These are phyloP conservation scores for Drosophila rellima DNA, from an alignment of 2,888 invertebrate species.

Conservation along the genomic window DNA sequence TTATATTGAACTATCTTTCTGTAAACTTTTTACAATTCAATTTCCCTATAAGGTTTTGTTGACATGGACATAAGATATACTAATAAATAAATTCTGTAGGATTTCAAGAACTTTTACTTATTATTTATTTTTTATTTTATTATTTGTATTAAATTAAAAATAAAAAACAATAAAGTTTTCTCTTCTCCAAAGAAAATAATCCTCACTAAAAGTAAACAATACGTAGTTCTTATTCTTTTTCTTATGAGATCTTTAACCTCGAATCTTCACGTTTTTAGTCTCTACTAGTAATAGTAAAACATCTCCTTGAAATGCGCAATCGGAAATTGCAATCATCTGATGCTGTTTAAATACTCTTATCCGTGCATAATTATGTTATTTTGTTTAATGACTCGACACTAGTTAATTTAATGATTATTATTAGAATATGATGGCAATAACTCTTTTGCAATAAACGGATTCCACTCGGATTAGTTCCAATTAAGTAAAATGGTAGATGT, in stretches of 20 bases:
- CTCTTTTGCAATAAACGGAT: constrained; percentile 12
- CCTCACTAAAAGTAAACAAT: no score
- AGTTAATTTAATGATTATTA: constrained; percentile 3
- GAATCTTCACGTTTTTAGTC: no score
- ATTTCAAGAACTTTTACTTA: no score
- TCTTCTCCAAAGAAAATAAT: no score
- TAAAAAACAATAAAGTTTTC: no score
- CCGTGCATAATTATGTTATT: constrained; percentile 1
- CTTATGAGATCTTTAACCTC: not conserved
- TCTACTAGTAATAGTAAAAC: not conserved
- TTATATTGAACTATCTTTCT: no score
- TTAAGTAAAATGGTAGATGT: constrained; percentile 12
- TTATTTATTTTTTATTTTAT: no score
- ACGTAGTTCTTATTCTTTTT: not conserved
- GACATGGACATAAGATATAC: no score
- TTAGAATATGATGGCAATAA: constrained; percentile 9
- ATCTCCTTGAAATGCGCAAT: not conserved
- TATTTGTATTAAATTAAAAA: no score
- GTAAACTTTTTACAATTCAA: no score
- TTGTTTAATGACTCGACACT: constrained; percentile 7
- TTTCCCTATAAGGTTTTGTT: no score
- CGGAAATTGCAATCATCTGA: not conserved
- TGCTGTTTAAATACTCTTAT: not conserved
- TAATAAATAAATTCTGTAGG: not conserved
- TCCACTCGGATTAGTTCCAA: constrained; percentile 5